Evolutionary conservation across 92 coral and sea anemone species (phyloP), one percentile per base, ranked within the genome.

Genomic region (Chrysogorgia sp.): DNA sequence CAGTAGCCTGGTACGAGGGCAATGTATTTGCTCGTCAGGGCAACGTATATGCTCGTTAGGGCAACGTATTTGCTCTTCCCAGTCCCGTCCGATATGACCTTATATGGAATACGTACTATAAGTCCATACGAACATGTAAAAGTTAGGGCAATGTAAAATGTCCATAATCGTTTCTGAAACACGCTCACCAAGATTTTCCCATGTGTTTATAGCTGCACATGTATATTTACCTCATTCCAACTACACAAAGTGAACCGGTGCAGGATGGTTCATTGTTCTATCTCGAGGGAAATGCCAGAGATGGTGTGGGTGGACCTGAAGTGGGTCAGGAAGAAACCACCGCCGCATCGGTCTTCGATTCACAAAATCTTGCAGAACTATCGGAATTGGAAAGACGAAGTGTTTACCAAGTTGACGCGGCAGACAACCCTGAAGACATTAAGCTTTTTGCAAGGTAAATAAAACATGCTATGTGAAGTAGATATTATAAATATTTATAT

Each of bases 371-470:
- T 1, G 80, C 77, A 48, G 90, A 85, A 26, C 82, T 92, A 81
- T 71, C 87, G n/a, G 81, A 78, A 32, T 85, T 81, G 24, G 97
- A 92, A 65, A 90, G 82, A 71, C 81, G 76, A 35, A 88, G 96
- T 40, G 85, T 92, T 45, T 60, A 84, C 58, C 85, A 76, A 60
- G 79, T 85, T 3, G 75, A 92, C 10, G 96, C 92, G 29, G 96
- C 97, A 1, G 67, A 71, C 5, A 84, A 91, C 49, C 84, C 90
- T 19, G 98, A 94, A 41, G 98, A 94, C 71, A 66, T 89, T 4
- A 94, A 94, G 55, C 60, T 91, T 26, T 94, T 94, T 84, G 86
- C 92, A 17, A 89, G 91, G 98, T 91, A 81, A 13, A 5, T 37
- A 5, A 37, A 37, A 5, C 12, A 37, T 37, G 12, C 43, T 12